phyloP scores from a whole-genome alignment of 30 jellyfish, hydroid and myxozoan species.

The Pelagia noctiluca region DNA sequence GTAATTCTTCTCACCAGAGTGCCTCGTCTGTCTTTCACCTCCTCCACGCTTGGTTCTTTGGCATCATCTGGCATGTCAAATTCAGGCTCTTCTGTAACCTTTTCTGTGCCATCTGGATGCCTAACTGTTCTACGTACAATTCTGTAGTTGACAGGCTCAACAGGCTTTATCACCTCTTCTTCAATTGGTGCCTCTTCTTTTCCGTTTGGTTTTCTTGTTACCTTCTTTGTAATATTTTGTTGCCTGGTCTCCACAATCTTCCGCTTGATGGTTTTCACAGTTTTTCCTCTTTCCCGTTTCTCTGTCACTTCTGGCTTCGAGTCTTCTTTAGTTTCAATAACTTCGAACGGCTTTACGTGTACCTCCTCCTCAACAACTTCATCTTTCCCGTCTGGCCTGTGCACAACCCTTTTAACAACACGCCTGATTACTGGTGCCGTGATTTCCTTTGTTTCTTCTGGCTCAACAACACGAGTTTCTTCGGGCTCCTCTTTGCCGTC shows the following conservation, averaged over 20 bases:
- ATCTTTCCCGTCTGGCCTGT: conserved; percentile 25
- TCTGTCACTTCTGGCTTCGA: conserved; percentile 52
- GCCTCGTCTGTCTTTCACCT: conserved; percentile 53
- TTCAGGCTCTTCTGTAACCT: conserved; percentile 63
- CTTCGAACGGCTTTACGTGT: conserved; percentile 22
- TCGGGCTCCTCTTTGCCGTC: conserved; percentile 33
- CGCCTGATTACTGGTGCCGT: conserved; percentile 3
- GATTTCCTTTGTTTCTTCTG: conserved; percentile 1
- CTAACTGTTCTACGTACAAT: conserved; percentile 63
- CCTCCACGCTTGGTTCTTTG: conserved; percentile 36
- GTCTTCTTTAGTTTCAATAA: conserved; percentile 20
- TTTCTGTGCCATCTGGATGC: conserved; percentile 68
- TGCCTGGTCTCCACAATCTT: conserved; percentile 75
- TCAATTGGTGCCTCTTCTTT: conserved; percentile 81
- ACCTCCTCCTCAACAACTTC: conserved; percentile 49
- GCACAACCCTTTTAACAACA: not conserved
- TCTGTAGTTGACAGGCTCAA: conserved; percentile 67
- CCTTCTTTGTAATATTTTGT: conserved; percentile 72
- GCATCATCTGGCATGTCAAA: conserved; percentile 66
- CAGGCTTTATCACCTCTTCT: conserved; percentile 70
- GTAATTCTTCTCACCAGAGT: conserved; percentile 42
- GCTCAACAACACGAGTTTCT: conserved; percentile 7
- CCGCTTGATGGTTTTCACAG: conserved; percentile 55
- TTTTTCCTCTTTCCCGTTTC: conserved; percentile 54
- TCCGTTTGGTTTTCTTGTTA: conserved; percentile 74